phyloP scores from a whole-genome alignment of 2,797 vertebrate genomes.

The Pangasius larnaudii region DNA sequence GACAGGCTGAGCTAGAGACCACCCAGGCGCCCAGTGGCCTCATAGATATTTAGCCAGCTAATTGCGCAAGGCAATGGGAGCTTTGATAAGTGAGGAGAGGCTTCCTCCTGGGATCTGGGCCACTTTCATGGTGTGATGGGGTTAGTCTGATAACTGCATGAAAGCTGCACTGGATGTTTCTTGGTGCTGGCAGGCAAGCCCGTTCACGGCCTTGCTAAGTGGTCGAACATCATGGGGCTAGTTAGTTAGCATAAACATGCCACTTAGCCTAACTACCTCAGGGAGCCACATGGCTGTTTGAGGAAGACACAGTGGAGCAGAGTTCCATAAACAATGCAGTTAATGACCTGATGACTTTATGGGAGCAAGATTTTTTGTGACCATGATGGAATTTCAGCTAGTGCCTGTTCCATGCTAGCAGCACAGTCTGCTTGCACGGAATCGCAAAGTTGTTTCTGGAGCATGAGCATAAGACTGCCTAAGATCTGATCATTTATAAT shows the following conservation, averaged over 20 bases:
- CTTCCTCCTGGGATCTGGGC: constrained; percentile 61
- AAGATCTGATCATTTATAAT: not conserved
- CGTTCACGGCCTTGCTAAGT: constrained; percentile 59
- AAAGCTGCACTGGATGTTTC: constrained; percentile 55
- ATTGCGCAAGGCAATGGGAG: constrained; percentile 65
- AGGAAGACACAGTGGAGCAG: constrained; percentile 70
- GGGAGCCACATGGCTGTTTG: constrained; percentile 67
- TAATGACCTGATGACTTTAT: constrained; percentile 57
- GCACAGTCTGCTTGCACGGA: not conserved
- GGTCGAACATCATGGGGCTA: constrained; percentile 67
- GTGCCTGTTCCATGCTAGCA: not conserved
- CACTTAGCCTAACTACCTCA: constrained; percentile 72
- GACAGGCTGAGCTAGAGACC: constrained; percentile 68
- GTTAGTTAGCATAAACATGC: constrained; percentile 76
- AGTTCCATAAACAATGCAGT: constrained; percentile 62
- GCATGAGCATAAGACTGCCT: not conserved
- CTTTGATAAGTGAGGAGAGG: constrained; percentile 69
- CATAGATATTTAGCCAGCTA: constrained; percentile 57
- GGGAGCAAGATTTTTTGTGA: constrained; percentile 45
- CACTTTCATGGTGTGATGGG: constrained; percentile 63
- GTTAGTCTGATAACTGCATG: constrained; percentile 63
- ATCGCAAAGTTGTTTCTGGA: not conserved
- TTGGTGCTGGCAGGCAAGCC: constrained; percentile 49
- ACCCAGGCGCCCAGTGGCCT: constrained; percentile 67
- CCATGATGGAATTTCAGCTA: constrained; percentile 27